Conservation (phyloP, 2,888 invertebrate species). For the Troilus luridus region DNA sequence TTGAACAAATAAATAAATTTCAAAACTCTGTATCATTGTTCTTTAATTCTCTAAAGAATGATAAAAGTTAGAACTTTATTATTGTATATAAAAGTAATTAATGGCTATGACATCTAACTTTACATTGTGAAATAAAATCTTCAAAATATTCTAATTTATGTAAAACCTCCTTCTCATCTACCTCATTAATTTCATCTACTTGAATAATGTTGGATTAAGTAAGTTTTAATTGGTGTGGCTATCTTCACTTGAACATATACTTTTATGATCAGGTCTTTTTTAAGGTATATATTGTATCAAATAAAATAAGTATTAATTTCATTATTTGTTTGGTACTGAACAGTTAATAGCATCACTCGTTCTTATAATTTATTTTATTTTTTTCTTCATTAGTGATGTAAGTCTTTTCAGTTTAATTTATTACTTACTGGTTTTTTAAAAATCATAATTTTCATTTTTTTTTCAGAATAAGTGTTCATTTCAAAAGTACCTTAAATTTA, state of each 20-base stretch:
- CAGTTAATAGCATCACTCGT: no score
- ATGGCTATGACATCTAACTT: no score
- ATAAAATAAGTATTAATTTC: no score
- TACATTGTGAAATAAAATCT: not conserved
- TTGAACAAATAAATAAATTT: slow-evolving; percentile 47
- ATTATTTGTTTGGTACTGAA: no score
- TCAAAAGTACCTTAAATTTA: not conserved
- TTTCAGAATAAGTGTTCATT: not conserved
- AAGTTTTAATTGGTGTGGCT: not conserved
- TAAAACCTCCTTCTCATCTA: not conserved
- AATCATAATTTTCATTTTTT: not conserved
- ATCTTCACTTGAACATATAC: not conserved
- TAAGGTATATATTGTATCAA: not conserved
- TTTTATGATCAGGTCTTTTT: not conserved
- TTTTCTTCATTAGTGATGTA: not conserved
- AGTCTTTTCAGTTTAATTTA: not conserved
- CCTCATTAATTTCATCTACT: not conserved
- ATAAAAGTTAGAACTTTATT: not conserved
- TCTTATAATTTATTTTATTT: no score
- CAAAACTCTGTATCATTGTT: slow-evolving; percentile 28
- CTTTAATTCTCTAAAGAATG: not conserved
- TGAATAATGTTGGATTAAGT: not conserved
- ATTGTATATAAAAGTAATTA: not conserved
- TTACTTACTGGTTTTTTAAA: not conserved
- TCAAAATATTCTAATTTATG: not conserved